Conservation (phyloP, 92 coral and sea anemone species). For the Micromussa lordhowensis region DNA sequence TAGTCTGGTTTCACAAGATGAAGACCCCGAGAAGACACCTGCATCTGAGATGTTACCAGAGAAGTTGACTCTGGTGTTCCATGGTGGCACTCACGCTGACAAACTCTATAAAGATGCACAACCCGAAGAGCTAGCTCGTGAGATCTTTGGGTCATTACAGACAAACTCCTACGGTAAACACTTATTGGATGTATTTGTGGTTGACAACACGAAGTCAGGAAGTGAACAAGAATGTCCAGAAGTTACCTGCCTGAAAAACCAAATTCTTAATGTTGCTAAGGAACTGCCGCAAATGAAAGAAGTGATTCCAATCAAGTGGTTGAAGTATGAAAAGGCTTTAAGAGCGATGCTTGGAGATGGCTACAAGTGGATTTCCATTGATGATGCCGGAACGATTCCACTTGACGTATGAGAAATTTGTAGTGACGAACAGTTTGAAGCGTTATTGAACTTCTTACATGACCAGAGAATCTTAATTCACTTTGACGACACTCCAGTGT, state of each 20-base stretch:
- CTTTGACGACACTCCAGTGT: not conserved
- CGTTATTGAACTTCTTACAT: not conserved
- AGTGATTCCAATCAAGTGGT: not conserved
- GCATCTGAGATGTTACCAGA: not conserved
- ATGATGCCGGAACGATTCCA: not conserved
- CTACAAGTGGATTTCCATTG: not conserved
- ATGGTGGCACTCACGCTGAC: not conserved
- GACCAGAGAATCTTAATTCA: constrained; percentile 3
- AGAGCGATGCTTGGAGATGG: not conserved
- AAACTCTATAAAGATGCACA: not conserved
- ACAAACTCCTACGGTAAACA: not conserved
- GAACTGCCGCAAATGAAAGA: not conserved
- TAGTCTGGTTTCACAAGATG: not conserved
- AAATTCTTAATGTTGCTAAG: not conserved
- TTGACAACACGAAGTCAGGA: not conserved
- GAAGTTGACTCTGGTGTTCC: not conserved
- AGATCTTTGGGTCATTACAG: not conserved
- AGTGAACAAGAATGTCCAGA: not conserved
- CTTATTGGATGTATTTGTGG: not conserved
- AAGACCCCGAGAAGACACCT: not conserved
- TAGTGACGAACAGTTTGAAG: not conserved
- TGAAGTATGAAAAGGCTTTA: not conserved
- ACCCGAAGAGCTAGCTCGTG: not conserved
- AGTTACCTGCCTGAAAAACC: not conserved
- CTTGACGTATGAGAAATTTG: not conserved